phyloP scores from a whole-genome alignment of 2,797 vertebrate genomes.

The Manis pentadactyla region DNA sequence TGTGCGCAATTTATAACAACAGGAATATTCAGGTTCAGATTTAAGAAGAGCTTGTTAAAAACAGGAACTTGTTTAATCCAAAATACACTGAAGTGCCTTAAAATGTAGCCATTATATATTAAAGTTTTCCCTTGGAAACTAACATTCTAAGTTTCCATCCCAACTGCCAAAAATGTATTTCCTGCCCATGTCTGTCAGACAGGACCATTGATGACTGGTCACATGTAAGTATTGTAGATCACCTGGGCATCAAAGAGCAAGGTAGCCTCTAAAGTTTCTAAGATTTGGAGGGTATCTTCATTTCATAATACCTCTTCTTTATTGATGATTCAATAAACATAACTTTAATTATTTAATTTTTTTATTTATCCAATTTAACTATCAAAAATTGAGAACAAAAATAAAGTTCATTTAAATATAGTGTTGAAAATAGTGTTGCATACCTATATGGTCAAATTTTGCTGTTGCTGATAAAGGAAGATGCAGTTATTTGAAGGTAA shows the following conservation, averaged over 20 bases:
- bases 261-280: background rate
- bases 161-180: slow-evolving; percentile 31
- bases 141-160: slow-evolving; percentile 48
- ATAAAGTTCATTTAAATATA: slow-evolving; percentile 47
- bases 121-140: slow-evolving; percentile 60
- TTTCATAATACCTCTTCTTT: background rate
- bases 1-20: background rate
- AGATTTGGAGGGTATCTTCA: slow-evolving; percentile 5
- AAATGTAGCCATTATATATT: slow-evolving; percentile 46
- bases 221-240: background rate
- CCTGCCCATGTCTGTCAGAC: background rate
- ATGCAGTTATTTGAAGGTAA: background rate
- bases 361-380: slow-evolving; percentile 12
- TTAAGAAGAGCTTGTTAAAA: slow-evolving; percentile 63
- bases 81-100: slow-evolving; percentile 47
- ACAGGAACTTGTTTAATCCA: slow-evolving; percentile 51
- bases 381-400: slow-evolving; percentile 48
- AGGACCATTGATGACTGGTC: background rate
- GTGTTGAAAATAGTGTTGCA: slow-evolving; percentile 10
- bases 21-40: slow-evolving; percentile 46
- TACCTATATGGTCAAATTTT: background rate
- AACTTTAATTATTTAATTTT: background rate
- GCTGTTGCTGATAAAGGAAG: background rate
- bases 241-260: background rate
- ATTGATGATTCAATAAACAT: slow-evolving; percentile 28